Evolutionary conservation across 2,113 vertebrate genomes (phyloP).

Genomic region (Calonectris borealis): DNA sequence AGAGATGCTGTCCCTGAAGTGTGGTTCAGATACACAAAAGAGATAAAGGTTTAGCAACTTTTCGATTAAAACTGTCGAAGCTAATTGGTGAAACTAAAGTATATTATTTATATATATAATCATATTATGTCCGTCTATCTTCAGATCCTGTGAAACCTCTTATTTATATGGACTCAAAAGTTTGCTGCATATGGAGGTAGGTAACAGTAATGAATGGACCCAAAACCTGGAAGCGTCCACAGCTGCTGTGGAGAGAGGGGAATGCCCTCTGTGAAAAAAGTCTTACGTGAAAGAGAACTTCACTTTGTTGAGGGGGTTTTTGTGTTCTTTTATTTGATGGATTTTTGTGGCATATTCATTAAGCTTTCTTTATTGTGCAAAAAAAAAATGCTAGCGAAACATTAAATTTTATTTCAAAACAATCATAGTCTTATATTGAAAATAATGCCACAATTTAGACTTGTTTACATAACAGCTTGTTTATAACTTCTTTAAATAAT

Average conservation of each 20-base stretch:
- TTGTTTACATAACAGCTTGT: neutral
- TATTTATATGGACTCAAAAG: neutral
- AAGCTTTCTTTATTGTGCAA: neutral
- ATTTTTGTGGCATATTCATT: neutral
- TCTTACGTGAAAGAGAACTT: neutral
- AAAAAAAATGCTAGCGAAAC: neutral
- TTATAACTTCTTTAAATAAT: neutral
- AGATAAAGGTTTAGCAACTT: neutral
- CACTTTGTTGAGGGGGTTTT: accelerated
- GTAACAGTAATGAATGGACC: neutral
- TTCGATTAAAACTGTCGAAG: neutral
- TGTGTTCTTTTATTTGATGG: neutral
- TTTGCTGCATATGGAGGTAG: neutral
- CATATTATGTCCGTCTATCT: neutral
- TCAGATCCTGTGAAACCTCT: neutral
- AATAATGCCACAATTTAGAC: neutral
- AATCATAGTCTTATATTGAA: neutral
- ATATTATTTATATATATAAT: neutral
- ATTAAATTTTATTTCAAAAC: neutral
- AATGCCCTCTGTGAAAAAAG: neutral
- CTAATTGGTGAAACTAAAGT: neutral
- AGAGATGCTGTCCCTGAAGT: neutral
- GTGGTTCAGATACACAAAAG: neutral
- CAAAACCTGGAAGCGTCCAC: neutral
- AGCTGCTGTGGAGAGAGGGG: neutral